Conservation (phyloP, 1,140 invertebrate species). For the Trichonephila clavipes region DNA sequence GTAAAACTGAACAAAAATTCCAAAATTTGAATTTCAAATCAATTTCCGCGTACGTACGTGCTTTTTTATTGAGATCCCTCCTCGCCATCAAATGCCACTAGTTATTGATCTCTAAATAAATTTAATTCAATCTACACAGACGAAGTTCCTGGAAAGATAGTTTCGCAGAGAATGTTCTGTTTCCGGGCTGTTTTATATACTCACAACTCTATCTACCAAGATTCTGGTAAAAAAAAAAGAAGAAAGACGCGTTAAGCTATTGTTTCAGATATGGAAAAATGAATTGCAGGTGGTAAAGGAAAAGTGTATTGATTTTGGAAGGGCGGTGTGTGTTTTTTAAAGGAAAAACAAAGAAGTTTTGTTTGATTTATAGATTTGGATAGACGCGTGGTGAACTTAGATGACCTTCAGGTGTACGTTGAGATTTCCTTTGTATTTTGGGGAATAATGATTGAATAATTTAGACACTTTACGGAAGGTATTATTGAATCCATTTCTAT, state of each 20-base stretch:
- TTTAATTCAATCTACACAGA: neutral
- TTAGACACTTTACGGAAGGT: neutral
- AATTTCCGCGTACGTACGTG: neutral
- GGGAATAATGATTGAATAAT: neutral
- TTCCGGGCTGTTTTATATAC: neutral
- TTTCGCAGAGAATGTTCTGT: neutral
- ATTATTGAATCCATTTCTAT: too few species aligned
- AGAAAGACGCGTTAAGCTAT: neutral
- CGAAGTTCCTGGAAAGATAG: neutral
- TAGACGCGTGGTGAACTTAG: neutral
- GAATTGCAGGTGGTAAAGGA: neutral
- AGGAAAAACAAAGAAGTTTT: constrained; percentile 10
- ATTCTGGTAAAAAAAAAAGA: neutral
- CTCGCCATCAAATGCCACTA: neutral
- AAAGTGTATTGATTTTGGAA: neutral
- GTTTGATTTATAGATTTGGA: neutral
- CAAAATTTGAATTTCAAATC: neutral
- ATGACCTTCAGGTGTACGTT: neutral
- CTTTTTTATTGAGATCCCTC: neutral
- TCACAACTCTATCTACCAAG: neutral
- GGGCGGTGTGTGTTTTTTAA: neutral
- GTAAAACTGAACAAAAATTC: too few species aligned
- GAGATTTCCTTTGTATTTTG: neutral
- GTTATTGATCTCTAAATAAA: neutral
- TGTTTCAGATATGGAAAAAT: neutral